Evolutionary conservation across 1,140 invertebrate genomes (phyloP).

Genomic region (Saccostrea echinata): DNA sequence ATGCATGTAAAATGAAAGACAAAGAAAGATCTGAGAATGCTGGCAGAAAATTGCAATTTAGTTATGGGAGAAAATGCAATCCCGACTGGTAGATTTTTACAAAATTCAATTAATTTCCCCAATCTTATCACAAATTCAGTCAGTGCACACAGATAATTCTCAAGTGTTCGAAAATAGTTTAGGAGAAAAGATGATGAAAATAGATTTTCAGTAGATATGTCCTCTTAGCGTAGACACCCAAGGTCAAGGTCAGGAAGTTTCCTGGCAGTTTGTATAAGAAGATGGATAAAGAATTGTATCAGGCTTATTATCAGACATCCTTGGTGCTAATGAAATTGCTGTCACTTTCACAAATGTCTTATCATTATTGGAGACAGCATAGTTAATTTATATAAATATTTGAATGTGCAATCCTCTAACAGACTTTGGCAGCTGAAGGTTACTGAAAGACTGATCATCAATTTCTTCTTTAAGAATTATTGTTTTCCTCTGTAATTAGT

Average conservation of each 20-base stretch:
- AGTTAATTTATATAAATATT: background rate
- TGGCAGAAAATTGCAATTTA: background rate
- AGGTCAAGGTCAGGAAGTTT: background rate
- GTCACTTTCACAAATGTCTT: background rate
- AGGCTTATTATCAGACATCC: background rate
- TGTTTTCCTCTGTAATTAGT: background rate
- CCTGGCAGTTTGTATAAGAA: background rate
- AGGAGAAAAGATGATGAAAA: background rate
- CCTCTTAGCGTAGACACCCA: background rate
- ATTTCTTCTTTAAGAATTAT: background rate
- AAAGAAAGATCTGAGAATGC: too few species aligned
- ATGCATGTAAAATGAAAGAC: background rate
- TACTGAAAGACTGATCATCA: background rate
- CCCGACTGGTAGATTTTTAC: background rate
- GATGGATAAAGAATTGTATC: background rate
- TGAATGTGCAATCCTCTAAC: background rate
- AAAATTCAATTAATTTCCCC: background rate
- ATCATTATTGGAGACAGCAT: background rate
- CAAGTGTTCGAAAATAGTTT: constrained; percentile 3
- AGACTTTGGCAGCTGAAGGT: background rate
- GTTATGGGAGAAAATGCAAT: background rate
- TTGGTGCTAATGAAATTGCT: background rate
- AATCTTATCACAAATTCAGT: background rate
- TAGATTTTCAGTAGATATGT: background rate
- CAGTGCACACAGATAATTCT: background rate